Percentiles rank a stretch among this genome's conserved stretches.
phyloP scores from a whole-genome alignment of 2,888 invertebrate species.

The Caenorhabditis sp. region DNA sequence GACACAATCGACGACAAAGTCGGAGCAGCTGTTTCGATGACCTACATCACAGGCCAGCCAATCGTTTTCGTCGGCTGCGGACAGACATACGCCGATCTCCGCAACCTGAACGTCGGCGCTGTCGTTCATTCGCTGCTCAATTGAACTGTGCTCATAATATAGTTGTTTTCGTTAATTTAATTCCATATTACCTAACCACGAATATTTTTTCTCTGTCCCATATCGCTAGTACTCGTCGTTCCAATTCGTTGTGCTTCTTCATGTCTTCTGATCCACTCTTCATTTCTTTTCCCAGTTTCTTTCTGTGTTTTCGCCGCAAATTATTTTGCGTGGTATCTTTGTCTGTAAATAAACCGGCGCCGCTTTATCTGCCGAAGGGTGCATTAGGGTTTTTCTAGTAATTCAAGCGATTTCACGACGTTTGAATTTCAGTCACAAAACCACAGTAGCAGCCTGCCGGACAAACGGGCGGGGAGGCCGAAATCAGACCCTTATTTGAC shows the following conservation, averaged over 20 bases:
- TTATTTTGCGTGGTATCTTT: neutral
- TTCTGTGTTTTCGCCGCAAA: neutral
- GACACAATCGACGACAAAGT: slow-evolving; percentile 99
- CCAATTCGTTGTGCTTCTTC: neutral
- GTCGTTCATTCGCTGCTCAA: slow-evolving; percentile 97
- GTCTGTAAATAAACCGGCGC: slow-evolving; percentile 4
- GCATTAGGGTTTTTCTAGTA: too few species aligned
- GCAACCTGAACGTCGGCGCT: slow-evolving; percentile 94
- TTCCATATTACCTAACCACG: neutral
- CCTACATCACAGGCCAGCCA: slow-evolving; percentile 99
- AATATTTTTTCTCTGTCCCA: neutral
- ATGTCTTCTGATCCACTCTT: neutral
- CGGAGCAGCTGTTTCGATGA: slow-evolving; percentile 99
- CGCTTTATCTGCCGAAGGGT: too few species aligned
- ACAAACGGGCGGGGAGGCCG: too few species aligned
- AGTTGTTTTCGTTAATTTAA: neutral
- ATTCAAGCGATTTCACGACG: too few species aligned
- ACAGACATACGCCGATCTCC: slow-evolving; percentile 97
- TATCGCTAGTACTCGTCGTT: slow-evolving; percentile 5
- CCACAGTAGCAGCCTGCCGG: too few species aligned
- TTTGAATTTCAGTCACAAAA: too few species aligned
- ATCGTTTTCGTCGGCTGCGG: slow-evolving; percentile 99
- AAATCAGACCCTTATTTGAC: too few species aligned
- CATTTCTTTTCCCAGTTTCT: neutral
- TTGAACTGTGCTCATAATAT: slow-evolving; percentile 54